Evolutionary conservation across 1,140 invertebrate genomes (phyloP), one percentile per base, ranked within the genome.

Genomic region (Babylonia areolata): DNA sequence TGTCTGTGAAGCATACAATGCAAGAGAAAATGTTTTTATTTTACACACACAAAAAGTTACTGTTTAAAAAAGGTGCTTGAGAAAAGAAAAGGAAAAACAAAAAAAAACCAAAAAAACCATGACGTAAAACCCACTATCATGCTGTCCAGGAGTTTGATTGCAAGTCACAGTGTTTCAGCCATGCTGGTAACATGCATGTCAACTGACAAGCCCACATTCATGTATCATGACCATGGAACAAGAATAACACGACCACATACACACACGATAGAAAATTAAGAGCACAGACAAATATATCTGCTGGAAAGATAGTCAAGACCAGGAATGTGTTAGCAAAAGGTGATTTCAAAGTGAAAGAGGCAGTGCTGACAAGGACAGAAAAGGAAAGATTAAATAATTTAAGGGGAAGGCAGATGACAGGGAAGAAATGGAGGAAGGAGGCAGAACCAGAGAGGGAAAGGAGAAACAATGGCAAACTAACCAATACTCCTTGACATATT

Each of bases 111-210:
- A 84, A 69, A 75, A 35, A 84, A 31, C 73, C 82, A 84, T 84
- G 64, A 73, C 75, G 69, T 75, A 84, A 84, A 84, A 84, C 40
- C 64, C 82, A 84, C 82, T 69, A 75, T 84, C 82, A 84, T 84
- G 82, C 82, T 84, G 33, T 37, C 69, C 64, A 84, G 69, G 64
- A 75, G 82, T 84, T 84, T 84, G 82, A 84, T 84, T 84, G 82
- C 82, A 46, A 75, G 82, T 75, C 82, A 84, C 82, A 35, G 69
- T 40, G 20, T 84, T 35, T 64, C 40, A 84, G 82, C 82, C 71
- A 69, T 73, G 69, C 82, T 40, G 35, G 40, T 84, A 84, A 84
- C 82, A 84, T 84, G 82, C 82, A 84, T 46, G 58, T 75, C 69
- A 17, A 84, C 64, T 84, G 64, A 69, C 82, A 84, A 73, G 82